Conservation (phyloP, 2,797 vertebrate species). For the Epinephelus coioides region DNA sequence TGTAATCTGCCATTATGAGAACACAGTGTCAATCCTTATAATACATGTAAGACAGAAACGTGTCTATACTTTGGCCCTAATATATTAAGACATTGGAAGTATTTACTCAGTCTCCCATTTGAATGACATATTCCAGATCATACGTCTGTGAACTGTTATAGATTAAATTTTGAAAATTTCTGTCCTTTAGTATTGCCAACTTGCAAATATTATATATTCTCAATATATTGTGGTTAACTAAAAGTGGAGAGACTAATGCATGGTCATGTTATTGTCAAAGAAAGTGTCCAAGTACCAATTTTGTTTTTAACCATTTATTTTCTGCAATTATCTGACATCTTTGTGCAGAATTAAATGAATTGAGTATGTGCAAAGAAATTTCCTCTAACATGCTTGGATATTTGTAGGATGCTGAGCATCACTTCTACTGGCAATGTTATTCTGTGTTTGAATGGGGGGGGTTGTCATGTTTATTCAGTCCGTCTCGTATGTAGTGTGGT, state of each 20-base stretch:
- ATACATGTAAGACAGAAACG: constrained; percentile 66
- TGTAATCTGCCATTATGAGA: constrained; percentile 76
- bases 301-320: constrained; percentile 77
- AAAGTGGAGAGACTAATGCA: constrained; percentile 85
- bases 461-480: constrained; percentile 78
- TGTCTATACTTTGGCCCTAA: constrained; percentile 80
- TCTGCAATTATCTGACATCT: constrained; percentile 78
- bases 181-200: constrained; percentile 82
- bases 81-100: constrained; percentile 88
- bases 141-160: constrained; percentile 80
- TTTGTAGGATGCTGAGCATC: constrained; percentile 87
- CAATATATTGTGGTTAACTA: constrained; percentile 85
- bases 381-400: constrained; percentile 82
- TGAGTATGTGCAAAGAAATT: constrained; percentile 74
- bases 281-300: constrained; percentile 84
- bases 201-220: constrained; percentile 85
- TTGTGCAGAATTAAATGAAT: constrained; percentile 80
- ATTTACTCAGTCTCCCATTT: constrained; percentile 89
- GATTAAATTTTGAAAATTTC: constrained; percentile 77
- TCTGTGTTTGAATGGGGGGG: constrained; percentile 76
- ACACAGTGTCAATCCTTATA: constrained; percentile 73
- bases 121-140: constrained; percentile 79
- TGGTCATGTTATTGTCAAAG: constrained; percentile 84
- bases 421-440: constrained; percentile 81
- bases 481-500: constrained; percentile 82